phyloP scores from a whole-genome alignment of 2,888 invertebrate species.

The Aspidiotus rigidus region DNA sequence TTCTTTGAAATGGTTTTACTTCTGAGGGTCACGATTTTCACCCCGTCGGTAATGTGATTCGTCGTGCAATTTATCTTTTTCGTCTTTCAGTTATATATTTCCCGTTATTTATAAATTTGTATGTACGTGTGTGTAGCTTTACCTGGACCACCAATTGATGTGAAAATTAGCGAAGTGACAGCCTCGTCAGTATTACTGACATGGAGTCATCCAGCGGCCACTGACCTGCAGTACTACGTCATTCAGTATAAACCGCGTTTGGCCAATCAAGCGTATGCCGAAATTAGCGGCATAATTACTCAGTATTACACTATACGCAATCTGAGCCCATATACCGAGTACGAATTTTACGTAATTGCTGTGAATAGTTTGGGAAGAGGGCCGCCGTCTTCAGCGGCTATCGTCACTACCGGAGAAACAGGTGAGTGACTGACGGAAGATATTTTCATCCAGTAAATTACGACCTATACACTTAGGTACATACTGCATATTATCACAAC shows the following conservation, averaged over 20 bases:
- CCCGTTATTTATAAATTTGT: too few species aligned
- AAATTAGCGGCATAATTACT: slow-evolving; percentile 85
- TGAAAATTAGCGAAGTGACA: slow-evolving; percentile 85
- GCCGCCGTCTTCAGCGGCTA: slow-evolving; percentile 74
- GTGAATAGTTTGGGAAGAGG: slow-evolving; percentile 91
- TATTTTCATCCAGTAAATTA: too few species aligned
- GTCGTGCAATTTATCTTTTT: too few species aligned
- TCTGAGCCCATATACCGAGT: slow-evolving; percentile 87
- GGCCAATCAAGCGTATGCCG: slow-evolving; percentile 82
- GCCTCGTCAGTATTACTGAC: slow-evolving; percentile 84
- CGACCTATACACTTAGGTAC: too few species aligned
- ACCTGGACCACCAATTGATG: slow-evolving; percentile 81
- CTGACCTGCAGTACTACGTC: slow-evolving; percentile 89
- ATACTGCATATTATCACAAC: too few species aligned
- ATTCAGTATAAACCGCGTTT: slow-evolving; percentile 94
- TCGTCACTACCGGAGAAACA: slow-evolving; percentile 93
- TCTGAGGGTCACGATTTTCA: too few species aligned
- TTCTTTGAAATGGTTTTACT: too few species aligned
- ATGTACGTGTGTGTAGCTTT: slow-evolving; percentile 55
- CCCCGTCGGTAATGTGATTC: too few species aligned
- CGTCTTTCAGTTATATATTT: too few species aligned
- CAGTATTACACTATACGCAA: slow-evolving; percentile 85
- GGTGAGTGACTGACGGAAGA: slow-evolving; percentile 52
- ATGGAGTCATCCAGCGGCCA: slow-evolving; percentile 83
- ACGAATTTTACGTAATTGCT: slow-evolving; percentile 91